These are phyloP conservation scores for Megaustenia siamemsis DNA, from an alignment of 2,888 invertebrate species.

Conservation along the genomic window DNA sequence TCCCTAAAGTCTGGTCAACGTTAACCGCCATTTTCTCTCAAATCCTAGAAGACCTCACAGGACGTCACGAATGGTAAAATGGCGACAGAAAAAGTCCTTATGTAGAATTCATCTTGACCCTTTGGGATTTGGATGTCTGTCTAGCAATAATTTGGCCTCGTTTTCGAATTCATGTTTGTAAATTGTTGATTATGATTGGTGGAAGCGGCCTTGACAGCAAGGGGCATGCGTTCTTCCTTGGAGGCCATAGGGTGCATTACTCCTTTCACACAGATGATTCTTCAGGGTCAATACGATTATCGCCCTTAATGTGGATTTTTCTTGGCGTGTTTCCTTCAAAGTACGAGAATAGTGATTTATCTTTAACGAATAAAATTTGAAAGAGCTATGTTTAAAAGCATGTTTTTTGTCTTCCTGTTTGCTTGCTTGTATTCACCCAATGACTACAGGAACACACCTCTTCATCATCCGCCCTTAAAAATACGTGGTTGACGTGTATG, in stretches of 20 bases:
- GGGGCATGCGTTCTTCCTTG: background rate
- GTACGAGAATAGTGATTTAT: too few species aligned
- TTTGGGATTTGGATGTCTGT: conserved; percentile 4
- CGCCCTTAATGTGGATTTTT: conserved; percentile 2
- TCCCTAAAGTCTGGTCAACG: conserved; percentile 34
- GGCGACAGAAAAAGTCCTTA: background rate
- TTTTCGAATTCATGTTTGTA: conserved; percentile 40
- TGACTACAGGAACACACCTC: too few species aligned
- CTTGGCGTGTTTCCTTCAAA: background rate
- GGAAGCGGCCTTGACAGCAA: conserved; percentile 19
- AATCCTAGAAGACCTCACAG: background rate
- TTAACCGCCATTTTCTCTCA: background rate
- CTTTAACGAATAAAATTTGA: too few species aligned
- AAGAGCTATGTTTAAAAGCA: too few species aligned
- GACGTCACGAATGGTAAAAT: background rate
- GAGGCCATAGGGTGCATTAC: background rate
- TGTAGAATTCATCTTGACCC: background rate
- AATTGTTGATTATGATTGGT: conserved; percentile 45
- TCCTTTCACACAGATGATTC: background rate
- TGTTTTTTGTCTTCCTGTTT: too few species aligned
- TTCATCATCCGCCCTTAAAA: too few species aligned
- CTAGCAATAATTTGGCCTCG: conserved; percentile 26
- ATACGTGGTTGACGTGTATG: too few species aligned
- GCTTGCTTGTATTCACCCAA: too few species aligned
- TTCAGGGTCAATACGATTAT: conserved; percentile 44